Base-by-base conservation (phyloP, 2,113 vertebrate genomes). In the Calonectris borealis region DNA sequence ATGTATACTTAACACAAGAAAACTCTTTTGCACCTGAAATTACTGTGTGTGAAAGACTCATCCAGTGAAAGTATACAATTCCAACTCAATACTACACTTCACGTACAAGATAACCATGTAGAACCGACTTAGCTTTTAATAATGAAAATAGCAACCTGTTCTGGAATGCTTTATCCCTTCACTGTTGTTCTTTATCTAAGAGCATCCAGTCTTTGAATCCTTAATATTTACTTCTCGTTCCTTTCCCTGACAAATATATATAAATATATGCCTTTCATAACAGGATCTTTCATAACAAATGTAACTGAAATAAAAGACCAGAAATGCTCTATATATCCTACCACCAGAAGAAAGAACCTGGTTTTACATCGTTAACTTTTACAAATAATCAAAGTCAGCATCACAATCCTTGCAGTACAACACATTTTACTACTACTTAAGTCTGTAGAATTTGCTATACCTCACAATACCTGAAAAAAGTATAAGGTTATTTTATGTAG, bases 51-150 rank as follows among this genome's bases (percentile, higher is more conserved):
- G 20, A 68, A 79, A 77, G 24, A 66, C 13, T 80, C 36, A 75
- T 29, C 14, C 13, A 38, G 20, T n/a, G n/a, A 52, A 85, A 40
- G 25, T 10, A 44, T 3, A 65, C 40, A 72, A 78, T 42, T 84
- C n/a, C 42, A 82, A 31, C 36, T 48, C 61, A 66, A 6, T 54
- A 46, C 71, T 15, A 46, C 12, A 31, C 32, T 54, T 70, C 69
- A 40, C 0, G 2, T 42, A 54, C 0, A 1, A 71, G 14, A 51
- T n/a, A 79, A 46, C 29, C 38, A 64, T 0, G 1, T 6, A 69
- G 61, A 90, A 70, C 20, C n/a, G 22, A 44, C 17, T 26, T 32
- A 51, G 13, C 31, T 83, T 70, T 60, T n/a, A 70, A 46, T 22
- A 81, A 75, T 27, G 15, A 64, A 89, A 82, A 81, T 0, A 84